Percentiles rank a stretch among this genome's conserved stretches.
phyloP scores from a whole-genome alignment of 2,888 invertebrate species.

The Ptilodon capucinus region DNA sequence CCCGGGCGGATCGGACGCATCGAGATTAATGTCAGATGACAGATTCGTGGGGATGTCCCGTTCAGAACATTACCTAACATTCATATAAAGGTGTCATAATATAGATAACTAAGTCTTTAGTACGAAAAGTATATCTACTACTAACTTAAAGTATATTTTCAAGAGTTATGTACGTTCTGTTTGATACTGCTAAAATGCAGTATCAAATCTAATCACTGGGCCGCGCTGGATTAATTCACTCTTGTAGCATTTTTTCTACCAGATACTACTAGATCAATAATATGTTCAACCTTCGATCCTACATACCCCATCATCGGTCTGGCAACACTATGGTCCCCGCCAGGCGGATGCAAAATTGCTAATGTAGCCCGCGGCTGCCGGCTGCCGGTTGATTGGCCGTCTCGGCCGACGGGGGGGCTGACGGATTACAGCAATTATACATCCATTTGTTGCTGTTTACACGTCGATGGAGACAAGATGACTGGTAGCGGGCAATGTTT shows the following conservation, averaged over 20 bases:
- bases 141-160: too few species aligned
- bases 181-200: too few species aligned
- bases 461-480: constrained; percentile 15
- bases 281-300: neutral
- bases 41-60: neutral
- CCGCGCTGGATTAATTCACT: too few species aligned
- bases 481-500: neutral
- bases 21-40: neutral
- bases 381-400: constrained; percentile 26
- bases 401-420: constrained; percentile 17
- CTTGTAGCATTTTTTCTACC: too few species aligned
- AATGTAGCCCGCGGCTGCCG: constrained; percentile 29
- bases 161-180: too few species aligned
- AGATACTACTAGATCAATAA: too few species aligned
- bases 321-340: constrained; percentile 5
- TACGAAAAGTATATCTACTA: too few species aligned
- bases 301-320: neutral
- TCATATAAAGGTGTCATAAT: neutral
- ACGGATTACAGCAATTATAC: constrained; percentile 37
- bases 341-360: constrained; percentile 13
- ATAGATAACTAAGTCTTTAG: too few species aligned
- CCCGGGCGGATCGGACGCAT: neutral
- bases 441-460: constrained; percentile 34
- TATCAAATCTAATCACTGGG: too few species aligned
- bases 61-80: neutral